phyloP scores from a whole-genome alignment of 35 echinoderm and acorn worm species.

The Heliocidaris erythrogramma region DNA sequence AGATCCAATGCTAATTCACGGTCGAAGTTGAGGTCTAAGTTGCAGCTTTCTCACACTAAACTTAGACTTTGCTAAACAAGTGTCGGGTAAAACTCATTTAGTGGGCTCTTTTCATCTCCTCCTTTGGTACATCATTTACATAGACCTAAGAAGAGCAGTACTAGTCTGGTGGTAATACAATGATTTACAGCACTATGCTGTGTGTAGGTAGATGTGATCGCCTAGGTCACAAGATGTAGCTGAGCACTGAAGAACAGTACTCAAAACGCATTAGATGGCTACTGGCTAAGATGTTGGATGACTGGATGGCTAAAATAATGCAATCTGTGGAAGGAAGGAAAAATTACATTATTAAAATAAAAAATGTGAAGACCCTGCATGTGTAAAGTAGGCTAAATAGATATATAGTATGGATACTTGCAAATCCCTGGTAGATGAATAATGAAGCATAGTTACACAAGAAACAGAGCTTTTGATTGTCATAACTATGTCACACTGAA shows the following conservation, averaged over 20 bases:
- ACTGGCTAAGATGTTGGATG: background rate
- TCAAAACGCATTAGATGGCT: background rate
- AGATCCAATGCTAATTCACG: background rate
- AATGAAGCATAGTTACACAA: too few relatives aligned
- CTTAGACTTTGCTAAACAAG: background rate
- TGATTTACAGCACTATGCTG: background rate
- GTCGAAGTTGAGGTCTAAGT: background rate
- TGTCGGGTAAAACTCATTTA: background rate
- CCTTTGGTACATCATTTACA: background rate
- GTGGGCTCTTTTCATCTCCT: background rate
- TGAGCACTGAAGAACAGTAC: background rate
- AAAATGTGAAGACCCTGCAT: too few relatives aligned
- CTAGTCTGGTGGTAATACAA: background rate
- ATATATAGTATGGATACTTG: too few relatives aligned
- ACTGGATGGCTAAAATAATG: background rate
- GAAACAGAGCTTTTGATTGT: too few relatives aligned
- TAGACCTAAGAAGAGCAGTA: background rate
- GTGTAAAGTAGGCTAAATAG: too few relatives aligned
- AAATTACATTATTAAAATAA: background rate
- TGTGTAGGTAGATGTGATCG: background rate
- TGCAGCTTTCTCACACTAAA: background rate
- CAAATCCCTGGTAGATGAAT: too few relatives aligned
- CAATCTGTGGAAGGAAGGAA: background rate
- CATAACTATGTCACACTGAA: too few relatives aligned
- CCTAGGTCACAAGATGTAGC: slow-evolving; percentile 1